These are phyloP conservation scores for Lithodes maja DNA, from an alignment of 2,888 invertebrate genomes.

Conservation along the genomic window DNA sequence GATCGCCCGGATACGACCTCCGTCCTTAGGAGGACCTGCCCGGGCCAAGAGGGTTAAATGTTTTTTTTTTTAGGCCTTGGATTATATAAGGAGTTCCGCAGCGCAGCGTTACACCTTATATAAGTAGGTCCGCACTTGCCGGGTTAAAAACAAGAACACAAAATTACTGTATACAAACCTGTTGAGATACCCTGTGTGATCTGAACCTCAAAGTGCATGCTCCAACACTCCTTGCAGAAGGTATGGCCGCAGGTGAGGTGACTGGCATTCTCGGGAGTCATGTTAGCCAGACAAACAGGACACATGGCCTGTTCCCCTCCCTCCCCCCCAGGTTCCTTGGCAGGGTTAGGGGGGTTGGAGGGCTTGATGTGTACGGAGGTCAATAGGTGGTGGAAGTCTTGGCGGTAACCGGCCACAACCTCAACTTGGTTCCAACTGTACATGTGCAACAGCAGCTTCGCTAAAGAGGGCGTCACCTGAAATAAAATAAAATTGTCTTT, in stretches of 20 bases:
- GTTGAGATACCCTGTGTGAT: slow-evolving; percentile 89
- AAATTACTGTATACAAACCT: slow-evolving; percentile 74
- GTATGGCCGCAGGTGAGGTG: slow-evolving; percentile 91
- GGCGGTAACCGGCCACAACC: slow-evolving; percentile 87
- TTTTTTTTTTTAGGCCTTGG: too few species aligned
- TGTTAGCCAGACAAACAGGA: slow-evolving; percentile 85
- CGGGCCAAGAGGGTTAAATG: too few species aligned
- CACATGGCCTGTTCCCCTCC: slow-evolving; percentile 76
- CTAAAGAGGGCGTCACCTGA: slow-evolving; percentile 90
- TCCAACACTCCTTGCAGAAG: slow-evolving; percentile 98
- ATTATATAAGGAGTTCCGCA: too few species aligned
- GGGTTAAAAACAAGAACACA: too few species aligned
- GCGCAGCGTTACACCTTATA: too few species aligned
- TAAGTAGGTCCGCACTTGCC: too few species aligned
- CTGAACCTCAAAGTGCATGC: slow-evolving; percentile 96
- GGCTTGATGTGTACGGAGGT: slow-evolving; percentile 75
- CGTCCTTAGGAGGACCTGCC: too few species aligned
- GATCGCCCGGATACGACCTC: too few species aligned
- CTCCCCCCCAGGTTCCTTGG: slow-evolving; percentile 71
- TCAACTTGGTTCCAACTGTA: slow-evolving; percentile 92
- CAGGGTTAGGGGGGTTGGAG: slow-evolving; percentile 71
- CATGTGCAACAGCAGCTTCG: slow-evolving; percentile 93
- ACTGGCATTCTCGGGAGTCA: slow-evolving; percentile 82
- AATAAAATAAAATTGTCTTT: background rate
- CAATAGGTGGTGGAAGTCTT: slow-evolving; percentile 77